phyloP scores from a whole-genome alignment of 2,797 vertebrate genomes.

The Aythya fuligula region DNA sequence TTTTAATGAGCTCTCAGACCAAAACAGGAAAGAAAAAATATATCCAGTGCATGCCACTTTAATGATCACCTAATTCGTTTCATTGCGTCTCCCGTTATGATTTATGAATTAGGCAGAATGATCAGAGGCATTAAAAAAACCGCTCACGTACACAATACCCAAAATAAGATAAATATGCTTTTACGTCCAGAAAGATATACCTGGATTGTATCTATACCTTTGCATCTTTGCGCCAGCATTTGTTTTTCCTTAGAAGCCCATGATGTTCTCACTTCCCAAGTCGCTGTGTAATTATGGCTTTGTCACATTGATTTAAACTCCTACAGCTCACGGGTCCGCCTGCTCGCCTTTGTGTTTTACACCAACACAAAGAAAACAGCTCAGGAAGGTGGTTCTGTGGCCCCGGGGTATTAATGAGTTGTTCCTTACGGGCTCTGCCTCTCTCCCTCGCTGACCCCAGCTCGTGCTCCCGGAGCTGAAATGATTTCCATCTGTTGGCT shows the following conservation, averaged over 20 bases:
- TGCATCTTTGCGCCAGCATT: background rate
- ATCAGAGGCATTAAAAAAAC: background rate
- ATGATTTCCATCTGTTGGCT: conserved; percentile 61
- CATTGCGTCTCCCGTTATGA: conserved; percentile 35
- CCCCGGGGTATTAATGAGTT: conserved; percentile 26
- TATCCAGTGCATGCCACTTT: background rate
- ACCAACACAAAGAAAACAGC: conserved; percentile 25
- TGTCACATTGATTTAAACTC: conserved; percentile 64
- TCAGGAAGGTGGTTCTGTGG: conserved; percentile 32
- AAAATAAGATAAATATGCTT: background rate
- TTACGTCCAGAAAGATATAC: background rate
- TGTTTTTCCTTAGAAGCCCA: background rate
- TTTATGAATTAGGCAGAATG: conserved; percentile 57
- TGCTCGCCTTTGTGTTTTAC: background rate
- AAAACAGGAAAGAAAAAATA: conserved; percentile 36
- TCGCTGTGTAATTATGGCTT: conserved; percentile 11
- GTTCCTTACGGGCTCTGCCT: background rate
- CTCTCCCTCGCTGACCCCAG: background rate
- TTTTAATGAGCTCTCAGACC: conserved; percentile 71
- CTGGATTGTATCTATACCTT: background rate
- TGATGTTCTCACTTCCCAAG: background rate
- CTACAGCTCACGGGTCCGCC: background rate
- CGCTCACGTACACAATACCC: background rate
- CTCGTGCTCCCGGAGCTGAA: background rate
- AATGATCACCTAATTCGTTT: conserved; percentile 66